A percentile compares a stretch with the other conserved stretches of the same genome.
phyloP scores from a whole-genome alignment of 2,113 vertebrate species.

The Myocastor coypus region DNA sequence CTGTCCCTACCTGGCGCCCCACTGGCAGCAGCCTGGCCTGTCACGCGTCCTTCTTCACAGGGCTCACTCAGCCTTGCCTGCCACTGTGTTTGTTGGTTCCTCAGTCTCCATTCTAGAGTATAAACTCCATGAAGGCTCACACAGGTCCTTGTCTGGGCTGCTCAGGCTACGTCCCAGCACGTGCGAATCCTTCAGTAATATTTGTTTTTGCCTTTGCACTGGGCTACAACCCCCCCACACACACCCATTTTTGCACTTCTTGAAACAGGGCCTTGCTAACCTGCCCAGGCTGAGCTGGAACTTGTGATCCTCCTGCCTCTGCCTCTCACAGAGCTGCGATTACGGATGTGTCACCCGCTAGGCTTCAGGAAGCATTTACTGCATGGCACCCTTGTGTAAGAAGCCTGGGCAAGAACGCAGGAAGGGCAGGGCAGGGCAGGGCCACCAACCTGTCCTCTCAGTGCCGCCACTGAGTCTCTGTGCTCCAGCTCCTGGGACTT shows the following conservation, averaged over 20 bases:
- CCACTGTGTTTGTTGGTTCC: fast-evolving
- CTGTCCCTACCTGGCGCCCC: not conserved
- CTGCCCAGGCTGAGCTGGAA: not conserved
- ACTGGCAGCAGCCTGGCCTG: not conserved
- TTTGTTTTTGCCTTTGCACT: not conserved
- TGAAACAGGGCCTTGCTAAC: not conserved
- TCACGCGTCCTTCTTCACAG: not conserved
- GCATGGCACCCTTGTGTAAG: not conserved
- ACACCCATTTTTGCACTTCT: too few species aligned
- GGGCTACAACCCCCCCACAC: not conserved
- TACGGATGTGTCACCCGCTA: not conserved
- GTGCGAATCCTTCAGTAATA: not conserved
- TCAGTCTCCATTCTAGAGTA: not conserved
- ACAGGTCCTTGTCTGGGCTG: not conserved
- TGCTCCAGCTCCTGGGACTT: slow-evolving; percentile 85
- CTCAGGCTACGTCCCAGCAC: not conserved
- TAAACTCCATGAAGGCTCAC: not conserved
- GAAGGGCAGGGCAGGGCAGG: too few species aligned
- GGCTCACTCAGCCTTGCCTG: not conserved
- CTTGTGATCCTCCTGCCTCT: not conserved
- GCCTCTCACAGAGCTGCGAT: not conserved
- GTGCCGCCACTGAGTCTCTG: not conserved
- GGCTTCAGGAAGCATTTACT: not conserved
- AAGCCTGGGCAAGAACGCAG: too few species aligned
- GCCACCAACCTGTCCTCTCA: slow-evolving; percentile 78